These are phyloP conservation scores for Labeo catla DNA, from an alignment of 2,113 vertebrate species.

Conservation along the genomic window DNA sequence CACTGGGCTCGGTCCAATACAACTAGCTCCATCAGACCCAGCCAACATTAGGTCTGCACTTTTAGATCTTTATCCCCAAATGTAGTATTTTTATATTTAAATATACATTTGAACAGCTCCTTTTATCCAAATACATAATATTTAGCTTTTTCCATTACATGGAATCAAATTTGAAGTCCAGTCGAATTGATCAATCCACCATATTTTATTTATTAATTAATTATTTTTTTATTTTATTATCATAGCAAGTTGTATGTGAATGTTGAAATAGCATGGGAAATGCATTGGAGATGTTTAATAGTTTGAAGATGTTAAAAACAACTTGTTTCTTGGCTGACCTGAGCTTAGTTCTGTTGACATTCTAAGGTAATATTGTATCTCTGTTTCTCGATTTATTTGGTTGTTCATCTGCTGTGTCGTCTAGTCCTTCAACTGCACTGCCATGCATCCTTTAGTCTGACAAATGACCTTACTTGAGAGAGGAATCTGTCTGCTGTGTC, in stretches of 20 bases:
- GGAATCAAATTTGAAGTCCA: too few species aligned
- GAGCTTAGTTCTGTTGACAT: too few species aligned
- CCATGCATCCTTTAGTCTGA: background rate
- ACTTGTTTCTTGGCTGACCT: too few species aligned
- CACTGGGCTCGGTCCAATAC: background rate
- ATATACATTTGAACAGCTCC: background rate
- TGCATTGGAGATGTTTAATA: too few species aligned
- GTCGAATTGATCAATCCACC: too few species aligned
- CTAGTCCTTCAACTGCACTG: background rate
- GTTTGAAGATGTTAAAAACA: too few species aligned
- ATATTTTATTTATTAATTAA: too few species aligned
- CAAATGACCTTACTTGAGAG: conserved; percentile 24
- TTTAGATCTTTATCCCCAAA: background rate
- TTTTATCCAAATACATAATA: background rate
- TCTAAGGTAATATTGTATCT: too few species aligned
- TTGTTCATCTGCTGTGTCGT: background rate
- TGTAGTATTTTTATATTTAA: background rate
- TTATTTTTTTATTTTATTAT: too few species aligned
- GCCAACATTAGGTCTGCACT: background rate
- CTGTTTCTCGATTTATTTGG: background rate
- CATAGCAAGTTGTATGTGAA: too few species aligned
- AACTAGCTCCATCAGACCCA: background rate
- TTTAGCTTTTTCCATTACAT: background rate
- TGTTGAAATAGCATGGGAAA: too few species aligned
- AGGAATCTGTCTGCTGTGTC: background rate